Conservation (phyloP, 2,113 vertebrate genomes). For the Charadrius vociferus region DNA sequence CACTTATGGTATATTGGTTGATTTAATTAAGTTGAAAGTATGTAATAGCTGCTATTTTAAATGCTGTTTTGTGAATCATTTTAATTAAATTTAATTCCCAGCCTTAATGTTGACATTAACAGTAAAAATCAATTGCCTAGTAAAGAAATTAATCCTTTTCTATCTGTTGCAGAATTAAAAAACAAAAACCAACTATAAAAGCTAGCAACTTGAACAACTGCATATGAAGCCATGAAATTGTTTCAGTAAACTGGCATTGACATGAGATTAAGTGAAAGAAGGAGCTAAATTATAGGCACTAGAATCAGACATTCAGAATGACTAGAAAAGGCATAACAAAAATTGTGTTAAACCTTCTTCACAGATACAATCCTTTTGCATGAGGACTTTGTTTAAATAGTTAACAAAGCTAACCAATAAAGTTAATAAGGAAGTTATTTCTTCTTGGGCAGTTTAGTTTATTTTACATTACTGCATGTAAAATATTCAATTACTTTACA, state of each 20-base stretch:
- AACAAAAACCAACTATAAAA: background rate
- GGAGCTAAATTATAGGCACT: background rate
- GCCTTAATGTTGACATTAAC: background rate
- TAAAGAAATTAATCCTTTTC: background rate
- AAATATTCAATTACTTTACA: background rate
- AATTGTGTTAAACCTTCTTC: background rate
- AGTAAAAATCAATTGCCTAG: background rate
- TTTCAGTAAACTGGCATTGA: background rate
- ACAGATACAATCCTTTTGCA: background rate
- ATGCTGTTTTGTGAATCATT: background rate
- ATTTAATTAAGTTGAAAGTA: background rate
- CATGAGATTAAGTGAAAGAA: background rate
- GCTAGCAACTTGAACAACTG: background rate
- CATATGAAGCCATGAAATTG: background rate
- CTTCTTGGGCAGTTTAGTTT: background rate
- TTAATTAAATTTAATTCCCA: background rate
- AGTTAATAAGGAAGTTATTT: background rate
- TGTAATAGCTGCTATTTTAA: background rate
- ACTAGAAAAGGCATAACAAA: background rate
- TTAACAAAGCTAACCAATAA: background rate
- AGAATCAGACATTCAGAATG: background rate
- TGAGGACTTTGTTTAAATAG: background rate
- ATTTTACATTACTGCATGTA: background rate
- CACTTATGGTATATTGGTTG: background rate
- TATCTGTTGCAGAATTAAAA: background rate